These are phyloP conservation scores for Synanceia verrucosa DNA, from an alignment of 2,797 vertebrate species.

Conservation along the genomic window DNA sequence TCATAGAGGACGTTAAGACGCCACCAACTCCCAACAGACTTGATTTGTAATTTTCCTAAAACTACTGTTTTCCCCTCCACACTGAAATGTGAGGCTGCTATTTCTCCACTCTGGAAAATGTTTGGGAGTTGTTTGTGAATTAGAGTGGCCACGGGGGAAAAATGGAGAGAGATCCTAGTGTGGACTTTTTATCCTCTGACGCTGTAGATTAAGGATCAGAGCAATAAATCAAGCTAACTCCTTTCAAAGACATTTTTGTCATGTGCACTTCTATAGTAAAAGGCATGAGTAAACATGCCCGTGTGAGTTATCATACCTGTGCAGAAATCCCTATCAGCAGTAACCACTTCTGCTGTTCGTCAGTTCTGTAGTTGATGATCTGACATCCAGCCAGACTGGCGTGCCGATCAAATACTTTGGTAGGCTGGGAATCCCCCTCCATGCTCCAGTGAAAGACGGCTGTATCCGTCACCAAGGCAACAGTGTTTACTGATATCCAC, in stretches of 20 bases:
- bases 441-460: constrained; percentile 95
- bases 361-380: constrained; percentile 94
- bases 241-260: neutral
- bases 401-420: constrained; percentile 93
- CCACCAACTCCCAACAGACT: neutral
- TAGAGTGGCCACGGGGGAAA: neutral
- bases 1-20: no score
- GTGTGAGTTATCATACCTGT: constrained; percentile 80
- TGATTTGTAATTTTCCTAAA: neutral
- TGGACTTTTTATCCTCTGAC: neutral
- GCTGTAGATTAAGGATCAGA: constrained; percentile 10
- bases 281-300: constrained; percentile 9
- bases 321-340: constrained; percentile 94
- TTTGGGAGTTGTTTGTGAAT: neutral
- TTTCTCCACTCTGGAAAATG: neutral
- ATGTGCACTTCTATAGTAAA: neutral
- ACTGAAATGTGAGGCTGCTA: neutral
- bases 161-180: neutral
- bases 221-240: neutral
- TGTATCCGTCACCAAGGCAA: constrained; percentile 91
- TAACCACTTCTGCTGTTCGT: constrained; percentile 93
- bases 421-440: constrained; percentile 92
- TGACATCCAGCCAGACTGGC: constrained; percentile 92
- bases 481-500: constrained; percentile 93
- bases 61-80: neutral